Evolutionary conservation across 2,888 invertebrate genomes (phyloP), one percentile per base, ranked within the genome.

Genomic region (Drosophila histrio): DNA sequence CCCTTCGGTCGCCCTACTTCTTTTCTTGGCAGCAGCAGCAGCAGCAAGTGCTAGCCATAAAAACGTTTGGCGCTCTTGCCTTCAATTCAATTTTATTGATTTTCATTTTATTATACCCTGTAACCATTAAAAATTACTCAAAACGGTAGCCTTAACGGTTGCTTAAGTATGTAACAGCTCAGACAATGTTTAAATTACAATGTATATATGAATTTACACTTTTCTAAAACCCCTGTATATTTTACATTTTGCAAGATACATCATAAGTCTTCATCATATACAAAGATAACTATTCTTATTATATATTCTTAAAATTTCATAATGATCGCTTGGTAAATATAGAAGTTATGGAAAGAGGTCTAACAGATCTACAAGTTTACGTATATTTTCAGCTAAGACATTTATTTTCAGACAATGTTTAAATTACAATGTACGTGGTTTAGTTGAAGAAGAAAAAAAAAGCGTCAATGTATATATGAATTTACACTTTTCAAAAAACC

Each of bases 51-150:
- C 53, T 54, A 60, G 75, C 69, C 68, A 78, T 82, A 75, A 87
- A 87, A 87, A 65, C 81, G 78, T 74, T 84, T 74, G 71, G 30
- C 68, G 59, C 70, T 61, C 49, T 61, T 50, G 68, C 65, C 73
- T 77, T 68, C 83, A 73, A 82, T 84, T 86, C 83, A 82, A 85
- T 85, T 87, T 85, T 84, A 84, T 84, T 85, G 83, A 84, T 87
- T 84, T 83, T 85, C 67, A 58, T 77, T 68, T 67, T 65, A 72
- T 62, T 65, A 57, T 74, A 74, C 71, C 71, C 71, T 69, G 32
- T 34, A 32, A 22, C 13, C 13, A 41, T 24, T 7, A 24, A 30
- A 30, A n/a, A 7, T 11, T 17, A 26, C 41, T n/a, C 15, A 36
- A 28, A 17, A 13, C 49, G 38, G 36, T 46, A 50, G 26, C 44